phyloP scores from a whole-genome alignment of 2,797 vertebrate species.

The Gephyroberyx darwinii region DNA sequence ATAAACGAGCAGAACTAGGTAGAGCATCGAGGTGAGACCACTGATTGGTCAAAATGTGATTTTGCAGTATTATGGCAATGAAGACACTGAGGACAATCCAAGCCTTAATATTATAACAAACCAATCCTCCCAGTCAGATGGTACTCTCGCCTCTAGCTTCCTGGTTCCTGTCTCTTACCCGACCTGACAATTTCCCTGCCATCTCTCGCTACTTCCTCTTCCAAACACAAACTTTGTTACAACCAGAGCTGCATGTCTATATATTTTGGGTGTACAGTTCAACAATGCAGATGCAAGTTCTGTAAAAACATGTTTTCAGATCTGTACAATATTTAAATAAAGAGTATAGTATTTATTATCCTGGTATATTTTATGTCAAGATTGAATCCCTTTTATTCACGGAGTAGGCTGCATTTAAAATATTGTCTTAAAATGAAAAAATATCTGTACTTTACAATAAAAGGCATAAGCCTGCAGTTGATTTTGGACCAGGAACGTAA shows the following conservation, averaged over 20 bases:
- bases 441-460: neutral
- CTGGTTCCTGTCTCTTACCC: constrained; percentile 34
- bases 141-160: constrained; percentile 21
- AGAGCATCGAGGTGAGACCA: neutral
- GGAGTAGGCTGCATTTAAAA: no score
- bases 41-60: constrained; percentile 23
- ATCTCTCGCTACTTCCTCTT: constrained; percentile 6
- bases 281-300: constrained; percentile 68
- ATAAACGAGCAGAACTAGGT: constrained; percentile 8
- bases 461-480: neutral
- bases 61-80: constrained; percentile 37
- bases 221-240: constrained; percentile 47
- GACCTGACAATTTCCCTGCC: constrained; percentile 12
- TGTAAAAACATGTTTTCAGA: constrained; percentile 86
- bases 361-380: constrained; percentile 27
- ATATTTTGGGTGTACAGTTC: constrained; percentile 60
- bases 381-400: neutral
- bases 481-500: neutral
- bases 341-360: constrained; percentile 93
- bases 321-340: constrained; percentile 98
- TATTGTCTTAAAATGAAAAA: no score
- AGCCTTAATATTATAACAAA: constrained; percentile 55
- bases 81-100: constrained; percentile 57
- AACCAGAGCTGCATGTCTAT: constrained; percentile 50
- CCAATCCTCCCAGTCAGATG: constrained; percentile 42